Conservation (phyloP, 2,797 vertebrate genomes). For the Pelochelys cantorii region DNA sequence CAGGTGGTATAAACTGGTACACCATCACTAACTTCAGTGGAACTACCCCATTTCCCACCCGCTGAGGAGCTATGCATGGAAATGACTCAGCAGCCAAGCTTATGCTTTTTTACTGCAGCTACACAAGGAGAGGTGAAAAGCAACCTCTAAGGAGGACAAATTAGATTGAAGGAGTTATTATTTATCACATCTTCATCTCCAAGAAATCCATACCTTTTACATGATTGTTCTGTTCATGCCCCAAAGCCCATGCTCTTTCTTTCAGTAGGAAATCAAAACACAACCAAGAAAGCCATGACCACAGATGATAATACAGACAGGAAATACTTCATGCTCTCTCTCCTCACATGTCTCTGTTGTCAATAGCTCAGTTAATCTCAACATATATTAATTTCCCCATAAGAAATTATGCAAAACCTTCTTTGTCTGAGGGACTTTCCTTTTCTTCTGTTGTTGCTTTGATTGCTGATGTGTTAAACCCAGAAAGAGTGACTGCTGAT, state of each 20-base stretch:
- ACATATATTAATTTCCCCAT: neutral
- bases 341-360: neutral
- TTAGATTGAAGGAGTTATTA: neutral
- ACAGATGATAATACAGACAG: neutral
- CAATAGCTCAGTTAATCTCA: neutral
- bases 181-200: neutral
- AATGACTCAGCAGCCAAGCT: neutral
- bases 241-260: neutral
- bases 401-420: neutral
- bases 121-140: neutral
- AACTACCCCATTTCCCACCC: neutral
- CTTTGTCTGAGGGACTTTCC: neutral
- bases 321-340: neutral
- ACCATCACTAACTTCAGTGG: neutral
- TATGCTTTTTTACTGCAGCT: neutral
- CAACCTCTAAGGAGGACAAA: neutral
- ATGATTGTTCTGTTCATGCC: neutral
- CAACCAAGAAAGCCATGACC: neutral
- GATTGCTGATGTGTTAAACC: neutral
- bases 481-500: neutral
- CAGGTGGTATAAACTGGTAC: neutral
- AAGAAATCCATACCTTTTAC: neutral
- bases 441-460: neutral
- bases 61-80: neutral
- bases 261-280: constrained; percentile 3